These are phyloP conservation scores for Microtus richardsoni DNA, from an alignment of 2,113 vertebrate species.

Conservation along the genomic window DNA sequence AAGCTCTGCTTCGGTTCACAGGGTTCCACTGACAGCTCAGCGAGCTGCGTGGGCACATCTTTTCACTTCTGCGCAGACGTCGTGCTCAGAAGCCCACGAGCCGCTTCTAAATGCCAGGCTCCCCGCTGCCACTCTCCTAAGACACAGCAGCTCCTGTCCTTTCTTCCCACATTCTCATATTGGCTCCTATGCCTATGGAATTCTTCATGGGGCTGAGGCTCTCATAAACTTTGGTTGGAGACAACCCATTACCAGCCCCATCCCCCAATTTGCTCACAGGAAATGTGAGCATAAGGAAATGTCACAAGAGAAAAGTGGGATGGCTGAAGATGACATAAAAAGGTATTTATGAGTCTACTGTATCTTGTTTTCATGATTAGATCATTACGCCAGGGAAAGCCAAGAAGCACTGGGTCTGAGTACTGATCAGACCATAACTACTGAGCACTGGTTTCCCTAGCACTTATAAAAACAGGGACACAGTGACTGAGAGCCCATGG, in stretches of 20 bases:
- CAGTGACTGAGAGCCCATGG: neutral
- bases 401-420: neutral
- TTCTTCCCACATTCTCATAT: constrained; percentile 66
- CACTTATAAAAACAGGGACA: neutral
- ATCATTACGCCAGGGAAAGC: neutral
- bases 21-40: neutral
- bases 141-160: neutral
- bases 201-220: constrained; percentile 64
- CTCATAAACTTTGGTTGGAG: constrained; percentile 52
- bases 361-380: constrained; percentile 16
- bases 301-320: constrained; percentile 74
- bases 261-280: constrained; percentile 31
- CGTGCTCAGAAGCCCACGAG: constrained; percentile 23
- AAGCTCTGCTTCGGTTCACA: neutral
- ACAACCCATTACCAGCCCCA: constrained; percentile 56
- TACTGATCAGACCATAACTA: neutral
- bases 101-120: constrained; percentile 43
- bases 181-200: constrained; percentile 43
- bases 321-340: constrained; percentile 58
- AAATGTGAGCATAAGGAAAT: constrained; percentile 67
- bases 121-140: constrained; percentile 18
- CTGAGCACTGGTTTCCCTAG: neutral
- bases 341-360: constrained; percentile 41
- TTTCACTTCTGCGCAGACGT: constrained; percentile 30
- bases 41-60: neutral